A percentile compares a stretch with the other conserved stretches of the same genome.
phyloP scores from a whole-genome alignment of 2,888 invertebrate genomes.

The Smittia sp. region DNA sequence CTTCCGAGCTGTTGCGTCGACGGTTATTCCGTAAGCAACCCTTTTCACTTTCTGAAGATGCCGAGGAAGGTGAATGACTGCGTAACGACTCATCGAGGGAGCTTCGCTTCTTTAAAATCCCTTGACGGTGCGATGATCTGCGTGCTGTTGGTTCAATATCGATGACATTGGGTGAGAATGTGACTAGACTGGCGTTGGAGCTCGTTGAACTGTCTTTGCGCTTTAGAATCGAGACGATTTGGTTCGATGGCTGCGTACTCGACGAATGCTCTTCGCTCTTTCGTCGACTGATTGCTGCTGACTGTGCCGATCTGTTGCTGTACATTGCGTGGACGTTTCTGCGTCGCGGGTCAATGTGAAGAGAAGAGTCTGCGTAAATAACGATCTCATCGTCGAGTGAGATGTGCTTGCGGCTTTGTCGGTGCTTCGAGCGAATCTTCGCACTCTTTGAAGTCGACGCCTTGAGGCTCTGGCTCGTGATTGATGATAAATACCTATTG shows the following conservation, averaged over 20 bases:
- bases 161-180: slow-evolving; percentile 74
- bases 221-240: slow-evolving; percentile 66
- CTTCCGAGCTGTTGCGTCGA: slow-evolving; percentile 53
- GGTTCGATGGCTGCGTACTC: slow-evolving; percentile 49
- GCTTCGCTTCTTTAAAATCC: slow-evolving; percentile 78
- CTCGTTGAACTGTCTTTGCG: slow-evolving; percentile 60
- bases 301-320: background rate
- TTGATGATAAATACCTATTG: slow-evolving; percentile 13
- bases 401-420: slow-evolving; percentile 23
- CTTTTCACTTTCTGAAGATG: slow-evolving; percentile 47
- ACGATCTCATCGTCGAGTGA: slow-evolving; percentile 32
- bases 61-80: slow-evolving; percentile 50
- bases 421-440: slow-evolving; percentile 25
- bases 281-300: slow-evolving; percentile 23
- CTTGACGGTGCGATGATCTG: slow-evolving; percentile 64
- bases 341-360: slow-evolving; percentile 47
- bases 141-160: slow-evolving; percentile 61
- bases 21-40: slow-evolving; percentile 51
- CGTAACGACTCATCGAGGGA: slow-evolving; percentile 69
- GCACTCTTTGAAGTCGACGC: slow-evolving; percentile 22
- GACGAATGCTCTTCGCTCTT: slow-evolving; percentile 28
- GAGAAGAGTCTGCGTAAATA: slow-evolving; percentile 47
- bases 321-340: slow-evolving; percentile 42
- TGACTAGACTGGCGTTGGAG: slow-evolving; percentile 67
- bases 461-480: background rate